Evolutionary conservation across 2,797 vertebrate genomes (phyloP), one percentile per base, ranked within the genome.

Genomic region (Pterois miles): DNA sequence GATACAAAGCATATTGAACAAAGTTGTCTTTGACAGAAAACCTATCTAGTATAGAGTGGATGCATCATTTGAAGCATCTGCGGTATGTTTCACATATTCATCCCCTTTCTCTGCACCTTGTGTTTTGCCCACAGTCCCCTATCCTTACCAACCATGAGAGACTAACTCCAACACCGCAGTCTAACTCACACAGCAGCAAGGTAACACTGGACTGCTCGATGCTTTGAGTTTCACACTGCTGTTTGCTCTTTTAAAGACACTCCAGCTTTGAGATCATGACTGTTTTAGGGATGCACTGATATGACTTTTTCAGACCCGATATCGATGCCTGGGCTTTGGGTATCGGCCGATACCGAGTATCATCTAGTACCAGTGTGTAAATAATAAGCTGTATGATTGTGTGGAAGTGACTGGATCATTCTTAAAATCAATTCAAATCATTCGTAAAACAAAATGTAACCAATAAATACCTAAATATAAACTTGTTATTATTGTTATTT

Each of bases 101-200:
- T 82, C 68, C 69, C 54, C 58, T 58, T 78, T 40, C 75, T 82
- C 74, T 82, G 62, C 48, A 29, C 81, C 43, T 85, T 81, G 25
- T 85, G 43, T 81, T 86, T 81, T 57, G 4, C 77, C 80, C 56
- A 80, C 86, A 93, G 92, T 89, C 90, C 58, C 88, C 85, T 8
- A 22, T 75, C 79, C 83, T 82, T 6, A 40, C 70, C 71, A 88
- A 87, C 87, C 84, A 88, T 11, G 91, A 90, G 78, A 89, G 79
- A 59, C 75, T 53, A 3, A 80, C 80, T 84, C 78, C 86, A 59
- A 66, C 80, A 16, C 25, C 72, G 1, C 86, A 76, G 62, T 65
- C 69, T 40, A 88, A 87, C 88, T 87, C 91, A 12, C 74, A 90
- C 71, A 71, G 71, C 88, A 85, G 58, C 74, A 93, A 92, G 92